Evolutionary conservation across 1,140 invertebrate genomes (phyloP).

Genomic region (Coptotermes formosanus): DNA sequence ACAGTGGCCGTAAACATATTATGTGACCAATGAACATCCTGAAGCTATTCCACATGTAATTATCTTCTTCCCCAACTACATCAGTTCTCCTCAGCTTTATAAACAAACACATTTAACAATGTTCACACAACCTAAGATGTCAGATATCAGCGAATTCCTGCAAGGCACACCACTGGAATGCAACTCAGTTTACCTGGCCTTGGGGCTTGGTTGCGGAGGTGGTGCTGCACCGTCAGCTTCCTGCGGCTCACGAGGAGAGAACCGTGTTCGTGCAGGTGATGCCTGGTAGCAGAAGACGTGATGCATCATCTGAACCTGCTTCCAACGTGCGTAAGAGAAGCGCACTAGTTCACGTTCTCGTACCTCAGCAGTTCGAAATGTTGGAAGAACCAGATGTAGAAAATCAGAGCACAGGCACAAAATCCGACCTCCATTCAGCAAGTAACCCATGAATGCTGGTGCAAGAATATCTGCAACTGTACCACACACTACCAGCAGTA

Average conservation of each 20-base stretch:
- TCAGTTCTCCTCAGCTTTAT: too few relatives aligned
- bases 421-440: conserved; percentile 71
- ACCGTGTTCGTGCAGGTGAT: conserved; percentile 74
- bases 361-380: conserved; percentile 78
- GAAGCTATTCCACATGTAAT: too few relatives aligned
- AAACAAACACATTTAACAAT: too few relatives aligned
- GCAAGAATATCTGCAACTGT: conserved; percentile 64
- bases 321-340: conserved; percentile 80
- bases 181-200: too few relatives aligned
- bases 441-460: conserved; percentile 66
- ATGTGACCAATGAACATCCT: too few relatives aligned
- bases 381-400: conserved; percentile 70
- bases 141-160: too few relatives aligned
- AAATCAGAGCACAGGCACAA: conserved; percentile 81
- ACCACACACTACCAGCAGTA: conserved; percentile 74
- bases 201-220: too few relatives aligned
- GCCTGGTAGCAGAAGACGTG: conserved; percentile 85
- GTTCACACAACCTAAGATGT: too few relatives aligned
- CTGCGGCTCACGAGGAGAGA: conserved; percentile 44
- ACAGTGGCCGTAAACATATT: too few relatives aligned
- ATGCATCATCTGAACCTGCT: conserved; percentile 78
- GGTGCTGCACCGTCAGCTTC: too few relatives aligned
- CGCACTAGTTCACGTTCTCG: conserved; percentile 77
- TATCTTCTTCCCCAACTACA: too few relatives aligned
- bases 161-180: too few relatives aligned